A percentile compares a stretch with the other conserved stretches of the same genome.
Conservation (phyloP, 2,888 invertebrate genomes). For the Nephrotoma guestfalica region DNA sequence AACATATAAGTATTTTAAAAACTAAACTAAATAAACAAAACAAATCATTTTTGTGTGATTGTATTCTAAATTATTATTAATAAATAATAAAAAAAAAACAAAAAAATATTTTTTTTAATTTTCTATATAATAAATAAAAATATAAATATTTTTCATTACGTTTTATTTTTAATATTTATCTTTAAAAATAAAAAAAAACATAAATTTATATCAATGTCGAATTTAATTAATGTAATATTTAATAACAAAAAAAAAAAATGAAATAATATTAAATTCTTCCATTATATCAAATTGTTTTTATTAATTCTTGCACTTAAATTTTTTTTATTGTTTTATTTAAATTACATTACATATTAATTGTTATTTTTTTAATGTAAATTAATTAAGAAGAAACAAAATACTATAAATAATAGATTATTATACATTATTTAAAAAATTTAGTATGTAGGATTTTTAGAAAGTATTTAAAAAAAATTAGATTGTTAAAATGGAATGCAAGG, state of each 20-base stretch:
- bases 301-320: background rate
- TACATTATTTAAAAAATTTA: background rate
- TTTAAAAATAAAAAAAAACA: constrained; percentile 23
- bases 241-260: constrained; percentile 20
- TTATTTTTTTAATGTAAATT: background rate
- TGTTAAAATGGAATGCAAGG: constrained; percentile 29
- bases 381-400: background rate
- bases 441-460: background rate
- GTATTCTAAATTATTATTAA: background rate
- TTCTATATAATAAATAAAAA: constrained; percentile 22
- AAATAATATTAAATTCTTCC: constrained; percentile 31
- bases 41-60: background rate
- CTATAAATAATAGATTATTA: background rate
- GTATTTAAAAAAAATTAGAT: constrained; percentile 16
- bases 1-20: background rate
- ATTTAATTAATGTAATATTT: constrained; percentile 40
- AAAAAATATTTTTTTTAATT: background rate
- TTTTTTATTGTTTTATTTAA: background rate
- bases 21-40: background rate
- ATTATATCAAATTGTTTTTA: background rate
- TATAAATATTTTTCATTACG: constrained; percentile 36
- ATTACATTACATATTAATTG: constrained; percentile 20
- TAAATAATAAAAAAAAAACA: background rate
- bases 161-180: background rate
- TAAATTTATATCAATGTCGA: constrained; percentile 36